A percentile compares a stretch with the other conserved stretches of the same genome.
phyloP scores from a whole-genome alignment of 2,113 vertebrate species.

The Tinamus guttatus region DNA sequence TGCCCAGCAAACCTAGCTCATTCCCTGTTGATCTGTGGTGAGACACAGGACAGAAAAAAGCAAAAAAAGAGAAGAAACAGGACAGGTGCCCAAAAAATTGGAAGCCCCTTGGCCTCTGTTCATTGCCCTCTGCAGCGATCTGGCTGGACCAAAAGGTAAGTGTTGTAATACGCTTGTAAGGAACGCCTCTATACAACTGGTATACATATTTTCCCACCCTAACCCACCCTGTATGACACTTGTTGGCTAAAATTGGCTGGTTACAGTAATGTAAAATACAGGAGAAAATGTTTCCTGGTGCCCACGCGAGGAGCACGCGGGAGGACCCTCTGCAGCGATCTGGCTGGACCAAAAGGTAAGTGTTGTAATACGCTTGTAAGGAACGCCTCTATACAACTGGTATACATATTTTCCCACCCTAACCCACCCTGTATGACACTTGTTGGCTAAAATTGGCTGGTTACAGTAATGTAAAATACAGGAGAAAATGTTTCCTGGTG shows the following conservation, averaged over 20 bases:
- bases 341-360: not conserved
- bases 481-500: not conserved
- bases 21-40: not conserved
- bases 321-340: not conserved
- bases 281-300: not conserved
- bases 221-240: not conserved
- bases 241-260: not conserved
- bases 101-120: not conserved
- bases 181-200: not conserved
- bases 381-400: not conserved
- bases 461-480: not conserved
- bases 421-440: not conserved
- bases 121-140: not conserved
- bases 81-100: not conserved
- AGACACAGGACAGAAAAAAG: not conserved
- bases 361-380: not conserved
- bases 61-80: not conserved
- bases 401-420: not conserved
- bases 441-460: not conserved
- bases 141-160: not conserved
- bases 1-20: not conserved
- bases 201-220: not conserved
- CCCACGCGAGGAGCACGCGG: not conserved
- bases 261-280: not conserved
- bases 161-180: not conserved